Evolutionary conservation across 2,113 vertebrate genomes (phyloP).

Genomic region (Ctenomys sociabilis): DNA sequence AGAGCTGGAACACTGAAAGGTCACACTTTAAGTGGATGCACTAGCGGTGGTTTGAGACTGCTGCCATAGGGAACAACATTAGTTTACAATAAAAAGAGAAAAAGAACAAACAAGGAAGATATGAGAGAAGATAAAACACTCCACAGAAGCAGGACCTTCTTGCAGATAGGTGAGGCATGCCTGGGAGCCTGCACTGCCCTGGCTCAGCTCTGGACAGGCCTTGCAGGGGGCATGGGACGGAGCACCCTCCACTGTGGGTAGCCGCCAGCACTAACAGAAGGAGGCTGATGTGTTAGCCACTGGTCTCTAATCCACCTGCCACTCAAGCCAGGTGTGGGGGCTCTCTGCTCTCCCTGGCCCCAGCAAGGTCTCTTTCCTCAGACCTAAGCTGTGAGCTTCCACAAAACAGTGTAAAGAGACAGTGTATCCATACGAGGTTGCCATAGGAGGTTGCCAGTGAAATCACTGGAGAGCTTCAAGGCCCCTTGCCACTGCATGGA

Average conservation of each 20-base stretch:
- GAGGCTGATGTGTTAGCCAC: not conserved
- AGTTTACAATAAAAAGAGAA: not conserved
- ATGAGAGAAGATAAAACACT: not conserved
- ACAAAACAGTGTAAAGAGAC: not conserved
- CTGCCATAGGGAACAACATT: not conserved
- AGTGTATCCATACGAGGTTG: accelerated
- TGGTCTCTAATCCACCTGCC: not conserved
- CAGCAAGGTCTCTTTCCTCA: not conserved
- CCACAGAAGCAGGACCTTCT: not conserved
- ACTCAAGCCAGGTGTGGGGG: not conserved
- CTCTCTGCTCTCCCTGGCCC: not conserved
- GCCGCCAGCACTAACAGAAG: not conserved
- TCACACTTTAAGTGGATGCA: not conserved
- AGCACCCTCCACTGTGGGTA: not conserved
- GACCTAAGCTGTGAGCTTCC: not conserved
- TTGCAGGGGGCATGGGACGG: not conserved
- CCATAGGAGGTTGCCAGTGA: not conserved
- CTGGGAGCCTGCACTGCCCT: not conserved
- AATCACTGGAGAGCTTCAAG: too few species aligned
- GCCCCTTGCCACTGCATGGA: not conserved
- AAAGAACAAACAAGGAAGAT: not conserved
- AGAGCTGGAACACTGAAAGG: not conserved
- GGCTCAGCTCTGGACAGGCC: not conserved
- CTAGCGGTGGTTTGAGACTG: not conserved
- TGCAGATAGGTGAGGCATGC: not conserved